Percentiles rank a stretch among this genome's conserved stretches.
Evolutionary conservation across 2,797 vertebrate species (phyloP).

Genomic region (Morus bassanus): DNA sequence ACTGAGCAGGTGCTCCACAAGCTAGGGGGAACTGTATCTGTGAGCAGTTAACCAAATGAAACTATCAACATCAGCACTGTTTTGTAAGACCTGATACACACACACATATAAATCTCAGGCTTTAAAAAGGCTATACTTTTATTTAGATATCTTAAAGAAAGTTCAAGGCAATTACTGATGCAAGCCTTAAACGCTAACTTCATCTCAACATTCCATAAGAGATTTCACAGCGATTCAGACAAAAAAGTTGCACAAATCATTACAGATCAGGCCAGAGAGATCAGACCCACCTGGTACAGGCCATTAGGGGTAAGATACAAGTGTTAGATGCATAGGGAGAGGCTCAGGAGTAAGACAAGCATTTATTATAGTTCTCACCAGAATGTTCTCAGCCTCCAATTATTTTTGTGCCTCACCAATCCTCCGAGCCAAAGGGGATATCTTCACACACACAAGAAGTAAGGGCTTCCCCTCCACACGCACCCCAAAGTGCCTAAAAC

Average conservation of each 20-base stretch:
- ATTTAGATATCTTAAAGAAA: background rate
- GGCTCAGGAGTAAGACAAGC: background rate
- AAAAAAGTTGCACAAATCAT: background rate
- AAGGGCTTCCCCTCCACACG: rapidly evolving
- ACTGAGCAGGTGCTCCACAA: background rate
- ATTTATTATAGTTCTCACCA: background rate
- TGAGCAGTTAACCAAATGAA: background rate
- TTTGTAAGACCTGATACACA: background rate
- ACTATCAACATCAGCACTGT: background rate
- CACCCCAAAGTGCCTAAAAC: rapidly evolving
- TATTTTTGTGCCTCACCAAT: background rate
- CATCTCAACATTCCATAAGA: background rate
- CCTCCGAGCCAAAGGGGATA: background rate
- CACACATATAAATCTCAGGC: background rate
- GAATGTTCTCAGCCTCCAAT: background rate
- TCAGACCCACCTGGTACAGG: background rate
- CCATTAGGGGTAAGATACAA: background rate
- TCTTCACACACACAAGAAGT: background rate
- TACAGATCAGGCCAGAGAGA: background rate
- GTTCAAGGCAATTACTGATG: background rate
- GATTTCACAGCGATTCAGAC: background rate
- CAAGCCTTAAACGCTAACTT: background rate
- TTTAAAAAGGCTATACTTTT: background rate
- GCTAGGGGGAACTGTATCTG: background rate
- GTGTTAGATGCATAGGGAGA: background rate